Evolutionary conservation across 2,113 vertebrate genomes (phyloP).

Genomic region (Hemicordylus capensis): DNA sequence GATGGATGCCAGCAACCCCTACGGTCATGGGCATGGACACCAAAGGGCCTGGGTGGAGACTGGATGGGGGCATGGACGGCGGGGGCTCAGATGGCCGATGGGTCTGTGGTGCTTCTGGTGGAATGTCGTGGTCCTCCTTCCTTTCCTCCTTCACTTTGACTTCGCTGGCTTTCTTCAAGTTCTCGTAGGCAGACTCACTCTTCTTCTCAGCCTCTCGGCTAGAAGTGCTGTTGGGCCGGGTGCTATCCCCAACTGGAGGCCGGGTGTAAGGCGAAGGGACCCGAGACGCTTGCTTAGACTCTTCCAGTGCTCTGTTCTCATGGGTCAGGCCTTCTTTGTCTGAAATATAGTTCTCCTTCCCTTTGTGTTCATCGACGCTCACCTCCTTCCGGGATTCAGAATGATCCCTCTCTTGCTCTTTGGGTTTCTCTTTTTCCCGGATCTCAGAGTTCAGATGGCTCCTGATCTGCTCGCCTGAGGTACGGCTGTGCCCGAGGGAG

Average conservation of each 20-base stretch:
- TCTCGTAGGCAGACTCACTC: slow-evolving; percentile 82
- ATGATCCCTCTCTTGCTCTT: slow-evolving; percentile 86
- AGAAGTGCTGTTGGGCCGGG: slow-evolving; percentile 83
- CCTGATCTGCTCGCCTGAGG: slow-evolving; percentile 83
- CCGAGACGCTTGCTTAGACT: slow-evolving; percentile 86
- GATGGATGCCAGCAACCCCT: slow-evolving; percentile 89
- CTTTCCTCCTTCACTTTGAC: slow-evolving; percentile 96
- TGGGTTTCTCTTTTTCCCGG: slow-evolving; percentile 91
- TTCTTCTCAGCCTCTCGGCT: slow-evolving; percentile 90
- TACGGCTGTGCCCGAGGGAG: slow-evolving; percentile 85
- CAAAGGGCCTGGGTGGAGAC: slow-evolving; percentile 83
- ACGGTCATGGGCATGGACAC: slow-evolving; percentile 87
- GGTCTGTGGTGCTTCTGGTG: slow-evolving; percentile 77
- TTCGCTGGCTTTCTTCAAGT: slow-evolving; percentile 89
- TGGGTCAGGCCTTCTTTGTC: slow-evolving; percentile 88
- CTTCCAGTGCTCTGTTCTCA: slow-evolving; percentile 81
- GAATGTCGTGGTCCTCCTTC: slow-evolving; percentile 91
- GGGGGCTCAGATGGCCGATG: slow-evolving; percentile 80
- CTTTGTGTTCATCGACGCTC: slow-evolving; percentile 88
- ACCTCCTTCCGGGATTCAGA: slow-evolving; percentile 89
- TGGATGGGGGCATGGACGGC: slow-evolving; percentile 68
- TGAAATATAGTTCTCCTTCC: slow-evolving; percentile 86
- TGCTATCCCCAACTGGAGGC: slow-evolving; percentile 68
- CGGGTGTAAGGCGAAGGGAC: slow-evolving; percentile 88
- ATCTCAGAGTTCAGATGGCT: slow-evolving; percentile 80